Conservation (phyloP, 2,113 vertebrate species). For the Aegotheles bennettii region DNA sequence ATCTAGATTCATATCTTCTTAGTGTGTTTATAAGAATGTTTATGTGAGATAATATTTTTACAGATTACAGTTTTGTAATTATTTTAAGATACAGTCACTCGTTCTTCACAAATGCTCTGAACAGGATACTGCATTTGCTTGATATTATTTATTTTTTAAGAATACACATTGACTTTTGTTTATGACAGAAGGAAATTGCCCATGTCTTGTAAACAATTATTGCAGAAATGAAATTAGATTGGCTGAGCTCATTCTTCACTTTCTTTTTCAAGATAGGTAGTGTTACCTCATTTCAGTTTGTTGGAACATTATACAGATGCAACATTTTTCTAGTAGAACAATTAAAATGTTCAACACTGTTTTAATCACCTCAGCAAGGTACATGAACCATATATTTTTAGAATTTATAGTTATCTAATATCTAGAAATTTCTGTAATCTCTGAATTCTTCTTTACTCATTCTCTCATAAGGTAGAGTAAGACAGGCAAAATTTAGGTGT, state of each 20-base stretch:
- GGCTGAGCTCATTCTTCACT: not conserved
- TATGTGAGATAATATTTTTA: not conserved
- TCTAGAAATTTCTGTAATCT: not conserved
- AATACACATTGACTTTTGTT: not conserved
- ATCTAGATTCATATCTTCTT: not conserved
- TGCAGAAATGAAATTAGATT: not conserved
- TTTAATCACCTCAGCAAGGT: not conserved
- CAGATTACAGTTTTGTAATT: too few species aligned
- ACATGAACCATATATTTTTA: not conserved
- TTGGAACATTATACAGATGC: not conserved
- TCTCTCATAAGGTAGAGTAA: not conserved
- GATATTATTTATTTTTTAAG: not conserved
- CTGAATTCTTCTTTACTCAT: not conserved
- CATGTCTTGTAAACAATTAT: accelerated
- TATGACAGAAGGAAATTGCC: not conserved
- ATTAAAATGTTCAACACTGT: not conserved
- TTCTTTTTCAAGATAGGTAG: not conserved
- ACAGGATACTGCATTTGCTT: not conserved
- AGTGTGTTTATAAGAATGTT: not conserved
- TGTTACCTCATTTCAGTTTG: not conserved
- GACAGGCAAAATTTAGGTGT: not conserved
- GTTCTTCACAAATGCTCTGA: not conserved
- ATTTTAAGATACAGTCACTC: not conserved
- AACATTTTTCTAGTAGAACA: not conserved
- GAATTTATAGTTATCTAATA: not conserved